Conservation (phyloP, 2,888 invertebrate genomes). For the Sycophila texana region DNA sequence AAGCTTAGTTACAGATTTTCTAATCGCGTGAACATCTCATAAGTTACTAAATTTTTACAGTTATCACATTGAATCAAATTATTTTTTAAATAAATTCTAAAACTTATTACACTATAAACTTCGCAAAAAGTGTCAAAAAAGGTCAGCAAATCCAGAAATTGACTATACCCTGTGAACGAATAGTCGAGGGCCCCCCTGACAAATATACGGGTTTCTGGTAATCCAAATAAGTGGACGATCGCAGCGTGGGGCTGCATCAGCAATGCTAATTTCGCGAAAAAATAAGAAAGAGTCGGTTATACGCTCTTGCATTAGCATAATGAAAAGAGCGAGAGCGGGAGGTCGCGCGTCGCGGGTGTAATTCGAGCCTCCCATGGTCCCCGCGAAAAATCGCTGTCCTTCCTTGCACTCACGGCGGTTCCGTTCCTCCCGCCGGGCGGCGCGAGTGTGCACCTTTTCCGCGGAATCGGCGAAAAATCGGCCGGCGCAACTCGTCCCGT, state of each 20-base stretch:
- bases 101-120: too few relatives aligned
- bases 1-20: too few relatives aligned
- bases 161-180: background rate
- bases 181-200: background rate
- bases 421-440: background rate
- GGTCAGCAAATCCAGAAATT: too few relatives aligned
- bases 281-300: background rate
- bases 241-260: constrained; percentile 11
- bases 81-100: too few relatives aligned
- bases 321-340: constrained; percentile 21
- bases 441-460: constrained; percentile 13
- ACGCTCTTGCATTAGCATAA: constrained; percentile 39
- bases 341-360: constrained; percentile 10
- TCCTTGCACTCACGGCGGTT: background rate
- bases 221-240: constrained; percentile 21
- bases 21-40: too few relatives aligned
- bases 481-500: constrained; percentile 51
- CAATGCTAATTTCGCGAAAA: constrained; percentile 44
- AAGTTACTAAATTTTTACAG: too few relatives aligned
- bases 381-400: constrained; percentile 33
- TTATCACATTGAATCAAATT: too few relatives aligned
- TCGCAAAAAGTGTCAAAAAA: too few relatives aligned
- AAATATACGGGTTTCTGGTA: constrained; percentile 21
- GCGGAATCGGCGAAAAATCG: constrained; percentile 29
- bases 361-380: constrained; percentile 9